These are phyloP conservation scores for Uropsilus gracilis DNA, from an alignment of 2,113 vertebrate genomes.

Conservation along the genomic window DNA sequence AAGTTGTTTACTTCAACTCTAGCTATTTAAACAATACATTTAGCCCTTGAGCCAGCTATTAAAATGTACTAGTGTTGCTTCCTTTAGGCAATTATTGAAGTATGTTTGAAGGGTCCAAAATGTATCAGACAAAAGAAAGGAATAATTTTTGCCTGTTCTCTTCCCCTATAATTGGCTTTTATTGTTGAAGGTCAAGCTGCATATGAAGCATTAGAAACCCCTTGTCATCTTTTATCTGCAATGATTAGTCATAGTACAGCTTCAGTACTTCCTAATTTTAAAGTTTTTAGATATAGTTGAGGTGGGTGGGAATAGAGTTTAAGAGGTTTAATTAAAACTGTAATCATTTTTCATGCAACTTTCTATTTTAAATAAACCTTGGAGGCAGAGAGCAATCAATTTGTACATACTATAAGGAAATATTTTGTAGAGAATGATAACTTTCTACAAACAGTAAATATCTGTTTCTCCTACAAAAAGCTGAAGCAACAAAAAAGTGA, in stretches of 20 bases:
- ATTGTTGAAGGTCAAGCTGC: constrained; percentile 31
- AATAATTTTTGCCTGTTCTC: not conserved
- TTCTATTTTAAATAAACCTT: not conserved
- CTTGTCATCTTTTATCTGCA: not conserved
- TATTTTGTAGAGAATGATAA: not conserved
- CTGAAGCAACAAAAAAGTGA: not conserved
- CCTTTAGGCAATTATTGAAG: not conserved
- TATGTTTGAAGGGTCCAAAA: not conserved
- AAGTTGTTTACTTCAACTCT: not conserved
- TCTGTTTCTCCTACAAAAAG: too few relatives aligned
- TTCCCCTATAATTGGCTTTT: constrained; percentile 19
- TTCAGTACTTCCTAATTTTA: not conserved
- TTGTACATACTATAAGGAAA: too few relatives aligned
- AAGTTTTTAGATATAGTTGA: not conserved
- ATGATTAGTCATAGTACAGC: not conserved
- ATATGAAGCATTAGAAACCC: constrained; percentile 10
- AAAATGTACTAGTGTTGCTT: not conserved
- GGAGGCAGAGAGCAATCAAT: too few relatives aligned
- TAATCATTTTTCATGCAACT: not conserved
- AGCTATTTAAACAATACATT: not conserved
- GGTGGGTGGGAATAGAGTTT: not conserved
- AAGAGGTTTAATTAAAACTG: not conserved
- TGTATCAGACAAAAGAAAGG: constrained; percentile 6
- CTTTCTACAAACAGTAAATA: too few relatives aligned
- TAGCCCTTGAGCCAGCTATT: not conserved